phyloP scores from a whole-genome alignment of 92 coral and sea anemone genomes.

The Parazoanthus atlanticus region DNA sequence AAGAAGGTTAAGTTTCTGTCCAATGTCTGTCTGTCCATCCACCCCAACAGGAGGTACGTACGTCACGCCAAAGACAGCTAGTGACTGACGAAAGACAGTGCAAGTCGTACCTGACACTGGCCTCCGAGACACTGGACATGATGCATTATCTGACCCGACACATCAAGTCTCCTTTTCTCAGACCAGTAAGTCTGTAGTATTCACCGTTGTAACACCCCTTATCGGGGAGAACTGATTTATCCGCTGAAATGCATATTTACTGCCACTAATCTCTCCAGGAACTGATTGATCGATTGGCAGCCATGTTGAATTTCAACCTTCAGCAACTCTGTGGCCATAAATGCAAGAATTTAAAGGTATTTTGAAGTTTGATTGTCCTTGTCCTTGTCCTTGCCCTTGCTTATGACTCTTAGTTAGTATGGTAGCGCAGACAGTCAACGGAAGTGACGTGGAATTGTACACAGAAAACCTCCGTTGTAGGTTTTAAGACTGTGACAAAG shows the following conservation, averaged over 20 bases:
- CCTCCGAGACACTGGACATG: constrained; percentile 96
- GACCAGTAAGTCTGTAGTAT: constrained; percentile 73
- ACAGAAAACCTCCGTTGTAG: no score
- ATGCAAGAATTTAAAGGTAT: constrained; percentile 90
- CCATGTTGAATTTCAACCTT: constrained; percentile 93
- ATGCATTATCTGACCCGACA: constrained; percentile 91
- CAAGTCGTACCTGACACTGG: constrained; percentile 92
- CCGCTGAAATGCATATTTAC: no score
- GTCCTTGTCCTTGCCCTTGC: no score
- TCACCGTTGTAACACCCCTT: neutral
- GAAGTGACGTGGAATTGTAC: no score
- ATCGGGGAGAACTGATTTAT: neutral
- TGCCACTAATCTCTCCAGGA: constrained; percentile 56
- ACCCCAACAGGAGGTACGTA: constrained; percentile 75
- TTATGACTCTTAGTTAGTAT: neutral
- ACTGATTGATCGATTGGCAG: constrained; percentile 93
- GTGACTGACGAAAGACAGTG: constrained; percentile 96
- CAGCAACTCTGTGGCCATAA: constrained; percentile 98
- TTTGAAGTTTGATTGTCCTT: neutral
- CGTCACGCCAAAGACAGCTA: constrained; percentile 88
- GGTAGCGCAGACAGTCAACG: neutral
- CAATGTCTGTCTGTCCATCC: no score
- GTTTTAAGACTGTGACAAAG: no score
- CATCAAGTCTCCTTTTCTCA: constrained; percentile 84
- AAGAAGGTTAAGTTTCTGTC: no score